phyloP scores from a whole-genome alignment of 2,113 vertebrate genomes.

The Craseonycteris thonglongyai region DNA sequence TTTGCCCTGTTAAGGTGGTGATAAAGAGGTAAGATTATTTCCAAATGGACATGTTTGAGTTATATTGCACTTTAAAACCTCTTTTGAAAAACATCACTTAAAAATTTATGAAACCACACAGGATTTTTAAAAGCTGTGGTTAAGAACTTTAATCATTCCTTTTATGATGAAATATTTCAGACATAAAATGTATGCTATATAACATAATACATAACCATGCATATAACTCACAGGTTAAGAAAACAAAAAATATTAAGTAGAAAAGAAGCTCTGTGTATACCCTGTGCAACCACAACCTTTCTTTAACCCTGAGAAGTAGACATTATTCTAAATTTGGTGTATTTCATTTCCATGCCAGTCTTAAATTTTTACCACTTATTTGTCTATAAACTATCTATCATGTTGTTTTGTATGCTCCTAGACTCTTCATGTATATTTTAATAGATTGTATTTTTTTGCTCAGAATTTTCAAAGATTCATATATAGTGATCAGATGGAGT shows the following conservation, averaged over 20 bases:
- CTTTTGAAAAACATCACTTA: conserved; percentile 26
- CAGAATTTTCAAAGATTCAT: not conserved
- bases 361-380: not conserved
- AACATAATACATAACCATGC: not conserved
- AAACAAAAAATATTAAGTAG: not conserved
- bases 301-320: not conserved
- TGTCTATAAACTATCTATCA: not conserved
- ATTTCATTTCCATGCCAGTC: not conserved
- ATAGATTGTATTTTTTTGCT: not conserved
- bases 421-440: not conserved
- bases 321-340: not conserved
- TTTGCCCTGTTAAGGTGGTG: not conserved
- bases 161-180: conserved; percentile 49
- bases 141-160: conserved; percentile 18
- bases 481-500: not conserved
- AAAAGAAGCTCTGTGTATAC: not conserved
- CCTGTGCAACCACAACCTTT: not conserved
- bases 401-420: not conserved
- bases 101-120: conserved; percentile 48
- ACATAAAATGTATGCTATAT: not conserved
- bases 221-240: not conserved
- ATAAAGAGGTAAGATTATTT: not conserved
- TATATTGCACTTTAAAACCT: conserved; percentile 20
- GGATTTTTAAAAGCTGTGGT: conserved; percentile 9
- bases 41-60: not conserved